Conservation (phyloP, 2,888 invertebrate species). For the Megamerina dolium region DNA sequence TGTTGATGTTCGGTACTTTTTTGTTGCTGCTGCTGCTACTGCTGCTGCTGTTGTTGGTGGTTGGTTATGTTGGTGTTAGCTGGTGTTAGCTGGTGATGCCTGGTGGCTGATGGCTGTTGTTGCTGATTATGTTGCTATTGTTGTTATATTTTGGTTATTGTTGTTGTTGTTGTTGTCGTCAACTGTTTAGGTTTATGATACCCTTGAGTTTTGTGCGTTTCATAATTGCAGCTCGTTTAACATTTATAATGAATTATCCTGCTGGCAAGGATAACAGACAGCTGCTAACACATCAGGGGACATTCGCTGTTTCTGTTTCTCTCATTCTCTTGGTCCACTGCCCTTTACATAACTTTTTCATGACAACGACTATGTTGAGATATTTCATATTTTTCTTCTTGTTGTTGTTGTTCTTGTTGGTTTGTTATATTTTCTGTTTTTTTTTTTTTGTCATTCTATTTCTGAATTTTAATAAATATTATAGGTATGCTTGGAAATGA, state of each 20-base stretch:
- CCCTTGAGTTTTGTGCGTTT: conserved; percentile 18
- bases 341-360: no score
- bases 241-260: conserved; percentile 19
- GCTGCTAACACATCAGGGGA: no score
- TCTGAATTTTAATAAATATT: no score
- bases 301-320: conserved; percentile 1
- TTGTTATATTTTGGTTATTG: not conserved
- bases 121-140: not conserved
- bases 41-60: not conserved
- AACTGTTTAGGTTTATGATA: conserved; percentile 18
- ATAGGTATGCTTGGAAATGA: no score
- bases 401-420: no score
- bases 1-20: not conserved
- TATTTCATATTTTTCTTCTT: no score
- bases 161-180: conserved; percentile 2
- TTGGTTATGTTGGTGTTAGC: conserved; percentile 3
- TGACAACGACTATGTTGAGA: no score
- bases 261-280: conserved; percentile 7
- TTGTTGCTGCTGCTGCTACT: not conserved
- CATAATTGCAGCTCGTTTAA: conserved; percentile 21
- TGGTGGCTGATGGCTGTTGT: not conserved
- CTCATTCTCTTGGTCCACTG: not conserved
- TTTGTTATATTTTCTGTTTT: not conserved
- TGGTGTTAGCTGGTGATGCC: not conserved
- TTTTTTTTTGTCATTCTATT: not conserved